phyloP scores from a whole-genome alignment of 1,140 invertebrate species.

The Spodoptera frugiperda region DNA sequence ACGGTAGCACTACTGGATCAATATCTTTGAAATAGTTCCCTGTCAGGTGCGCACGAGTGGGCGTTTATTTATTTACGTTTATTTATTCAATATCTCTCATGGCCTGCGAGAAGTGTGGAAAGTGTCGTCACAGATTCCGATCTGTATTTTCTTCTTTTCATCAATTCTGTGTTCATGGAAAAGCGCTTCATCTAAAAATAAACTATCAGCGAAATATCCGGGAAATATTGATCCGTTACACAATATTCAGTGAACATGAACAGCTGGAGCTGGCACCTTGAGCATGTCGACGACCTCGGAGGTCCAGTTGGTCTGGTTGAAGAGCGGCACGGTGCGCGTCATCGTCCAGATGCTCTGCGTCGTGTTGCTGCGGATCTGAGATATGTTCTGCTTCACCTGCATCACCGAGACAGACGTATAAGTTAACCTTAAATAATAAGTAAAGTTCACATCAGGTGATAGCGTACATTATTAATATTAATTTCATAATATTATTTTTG shows the following conservation, averaged over 20 bases:
- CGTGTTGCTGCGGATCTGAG: constrained; percentile 90
- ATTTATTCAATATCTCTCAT: no score
- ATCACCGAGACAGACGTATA: constrained; percentile 50
- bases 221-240: no score
- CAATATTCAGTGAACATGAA: background rate
- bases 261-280: constrained; percentile 70
- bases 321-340: constrained; percentile 88
- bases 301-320: constrained; percentile 92
- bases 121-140: background rate
- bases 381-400: constrained; percentile 93
- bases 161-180: no score
- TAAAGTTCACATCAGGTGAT: no score
- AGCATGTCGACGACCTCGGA: constrained; percentile 87
- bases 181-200: no score
- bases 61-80: background rate
- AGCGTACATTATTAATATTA: no score
- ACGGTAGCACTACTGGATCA: background rate
- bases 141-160: no score
- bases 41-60: background rate
- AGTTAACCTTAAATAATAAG: no score
- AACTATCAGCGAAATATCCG: no score
- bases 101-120: background rate
- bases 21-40: background rate
- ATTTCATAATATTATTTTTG: no score
- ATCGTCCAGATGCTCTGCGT: constrained; percentile 93